Conservation (phyloP, 2,888 invertebrate species). For the Thelaira solivaga region DNA sequence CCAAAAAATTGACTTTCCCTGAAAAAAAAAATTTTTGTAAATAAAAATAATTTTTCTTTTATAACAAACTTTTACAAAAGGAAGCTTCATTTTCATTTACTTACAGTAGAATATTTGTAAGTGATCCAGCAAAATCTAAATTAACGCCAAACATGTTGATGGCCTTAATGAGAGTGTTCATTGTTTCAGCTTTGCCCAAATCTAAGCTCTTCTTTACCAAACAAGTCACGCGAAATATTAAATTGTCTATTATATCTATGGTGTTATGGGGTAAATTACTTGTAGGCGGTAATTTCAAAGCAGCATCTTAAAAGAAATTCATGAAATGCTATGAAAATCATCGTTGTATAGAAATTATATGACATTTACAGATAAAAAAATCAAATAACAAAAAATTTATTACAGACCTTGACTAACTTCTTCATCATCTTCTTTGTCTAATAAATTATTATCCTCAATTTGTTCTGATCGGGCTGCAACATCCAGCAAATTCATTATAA, state of each 20-base stretch:
- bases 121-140: conserved; percentile 72
- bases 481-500: conserved; percentile 73
- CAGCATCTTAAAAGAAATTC: conserved; percentile 65
- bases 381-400: background rate
- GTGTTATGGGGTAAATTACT: conserved; percentile 68
- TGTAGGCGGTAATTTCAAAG: conserved; percentile 66
- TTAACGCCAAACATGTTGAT: conserved; percentile 73
- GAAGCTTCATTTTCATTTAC: conserved; percentile 41
- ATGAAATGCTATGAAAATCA: background rate
- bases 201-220: conserved; percentile 73
- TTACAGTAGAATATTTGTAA: conserved; percentile 76
- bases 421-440: conserved; percentile 75
- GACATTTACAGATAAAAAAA: too few relatives aligned
- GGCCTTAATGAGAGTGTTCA: conserved; percentile 73
- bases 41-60: background rate
- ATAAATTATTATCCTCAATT: conserved; percentile 71
- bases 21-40: conserved; percentile 35
- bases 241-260: conserved; percentile 74
- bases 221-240: conserved; percentile 73
- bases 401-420: conserved; percentile 68
- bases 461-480: conserved; percentile 69
- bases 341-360: too few relatives aligned
- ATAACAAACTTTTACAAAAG: background rate
- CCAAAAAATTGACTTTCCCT: conserved; percentile 77
- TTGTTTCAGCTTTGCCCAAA: conserved; percentile 73